A percentile compares a stretch with the other conserved stretches of the same genome.
phyloP scores from a whole-genome alignment of 23 tunicate genomes.

The Aplidium turbinatum region DNA sequence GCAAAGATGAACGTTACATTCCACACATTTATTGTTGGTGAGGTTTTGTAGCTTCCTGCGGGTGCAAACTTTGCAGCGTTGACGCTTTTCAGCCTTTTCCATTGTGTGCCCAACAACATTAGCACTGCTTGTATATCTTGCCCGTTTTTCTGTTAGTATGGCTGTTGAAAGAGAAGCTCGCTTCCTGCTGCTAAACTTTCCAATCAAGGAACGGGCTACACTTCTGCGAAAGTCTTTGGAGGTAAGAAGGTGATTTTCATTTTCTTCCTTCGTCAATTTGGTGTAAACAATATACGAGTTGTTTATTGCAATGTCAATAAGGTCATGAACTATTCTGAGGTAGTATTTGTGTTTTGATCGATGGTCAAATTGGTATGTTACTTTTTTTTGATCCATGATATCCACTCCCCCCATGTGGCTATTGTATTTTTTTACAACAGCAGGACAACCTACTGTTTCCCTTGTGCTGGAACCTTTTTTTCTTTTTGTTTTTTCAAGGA shows the following conservation, averaged over 20 bases:
- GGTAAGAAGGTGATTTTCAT: not conserved
- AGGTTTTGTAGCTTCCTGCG: no score
- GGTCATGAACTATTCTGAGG: conserved; percentile 2
- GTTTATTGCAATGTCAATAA: conserved; percentile 14
- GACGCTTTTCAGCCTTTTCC: no score
- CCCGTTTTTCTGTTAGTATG: no score
- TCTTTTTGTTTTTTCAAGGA: no score
- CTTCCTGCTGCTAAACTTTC: not conserved
- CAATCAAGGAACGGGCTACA: not conserved
- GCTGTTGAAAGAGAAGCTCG: not conserved
- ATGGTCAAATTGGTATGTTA: conserved; percentile 22
- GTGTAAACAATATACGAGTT: conserved; percentile 18
- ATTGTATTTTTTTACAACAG: no score
- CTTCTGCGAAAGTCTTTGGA: not conserved
- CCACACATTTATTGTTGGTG: no score
- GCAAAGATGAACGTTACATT: no score
- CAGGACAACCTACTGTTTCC: no score
- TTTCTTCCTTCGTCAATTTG: not conserved
- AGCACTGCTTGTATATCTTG: no score
- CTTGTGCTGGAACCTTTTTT: no score
- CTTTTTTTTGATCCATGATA: conserved; percentile 27
- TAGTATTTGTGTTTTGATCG: conserved; percentile 18
- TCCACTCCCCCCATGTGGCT: conserved; percentile 1
- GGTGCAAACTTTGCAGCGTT: no score
- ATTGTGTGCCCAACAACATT: no score